phyloP scores from a whole-genome alignment of 2,888 invertebrate species.

The Ceraclea dissimilis region DNA sequence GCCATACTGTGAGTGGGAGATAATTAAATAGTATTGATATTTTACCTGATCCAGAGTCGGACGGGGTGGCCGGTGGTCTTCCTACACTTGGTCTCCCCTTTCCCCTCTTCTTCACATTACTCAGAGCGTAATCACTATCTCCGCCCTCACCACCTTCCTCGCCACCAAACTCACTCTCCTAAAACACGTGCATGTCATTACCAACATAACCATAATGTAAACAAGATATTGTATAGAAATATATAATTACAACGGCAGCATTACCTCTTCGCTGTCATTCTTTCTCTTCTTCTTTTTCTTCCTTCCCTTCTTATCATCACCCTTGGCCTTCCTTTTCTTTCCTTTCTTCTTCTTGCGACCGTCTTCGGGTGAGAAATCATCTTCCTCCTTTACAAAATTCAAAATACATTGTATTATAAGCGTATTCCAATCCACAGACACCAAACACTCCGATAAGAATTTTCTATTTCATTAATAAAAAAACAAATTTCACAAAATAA shows the following conservation, averaged over 20 bases:
- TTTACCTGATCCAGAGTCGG: constrained; percentile 42
- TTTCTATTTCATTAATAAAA: too few relatives aligned
- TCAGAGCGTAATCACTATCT: constrained; percentile 65
- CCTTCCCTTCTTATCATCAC: constrained; percentile 86
- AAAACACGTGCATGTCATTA: not conserved
- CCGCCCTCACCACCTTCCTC: constrained; percentile 63
- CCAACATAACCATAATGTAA: too few relatives aligned
- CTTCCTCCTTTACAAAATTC: constrained; percentile 59
- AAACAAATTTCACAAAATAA: too few relatives aligned
- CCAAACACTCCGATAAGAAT: too few relatives aligned
- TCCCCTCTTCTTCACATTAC: constrained; percentile 57
- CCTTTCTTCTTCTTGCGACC: constrained; percentile 85
- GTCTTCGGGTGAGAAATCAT: constrained; percentile 81
- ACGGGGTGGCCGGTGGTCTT: constrained; percentile 37
- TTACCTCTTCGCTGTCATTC: constrained; percentile 79
- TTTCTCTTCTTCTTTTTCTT: constrained; percentile 93
- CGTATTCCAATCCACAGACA: too few relatives aligned
- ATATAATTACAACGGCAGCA: too few relatives aligned
- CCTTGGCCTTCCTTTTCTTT: constrained; percentile 85
- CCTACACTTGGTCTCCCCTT: constrained; percentile 40
- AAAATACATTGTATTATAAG: too few relatives aligned
- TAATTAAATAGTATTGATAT: too few relatives aligned
- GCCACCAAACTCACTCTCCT: constrained; percentile 72
- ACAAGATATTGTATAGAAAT: too few relatives aligned
- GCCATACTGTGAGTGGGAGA: too few relatives aligned